These are phyloP conservation scores for Oreochromis tanganicae DNA, from an alignment of 2,113 vertebrate species.

Conservation along the genomic window DNA sequence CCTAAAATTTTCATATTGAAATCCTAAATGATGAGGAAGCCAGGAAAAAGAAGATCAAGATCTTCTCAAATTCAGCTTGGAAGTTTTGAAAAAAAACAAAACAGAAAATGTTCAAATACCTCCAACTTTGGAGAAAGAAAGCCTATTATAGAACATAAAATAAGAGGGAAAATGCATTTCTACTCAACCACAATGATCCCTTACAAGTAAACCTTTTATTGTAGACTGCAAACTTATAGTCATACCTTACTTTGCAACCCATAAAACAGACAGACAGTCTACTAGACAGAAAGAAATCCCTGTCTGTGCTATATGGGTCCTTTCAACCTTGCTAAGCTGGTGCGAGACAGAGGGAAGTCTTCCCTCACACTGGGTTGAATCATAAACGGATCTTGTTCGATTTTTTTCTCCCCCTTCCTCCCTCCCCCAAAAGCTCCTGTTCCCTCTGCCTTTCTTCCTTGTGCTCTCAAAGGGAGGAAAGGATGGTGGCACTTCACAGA, in stretches of 20 bases:
- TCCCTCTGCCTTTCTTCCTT: slow-evolving; percentile 54
- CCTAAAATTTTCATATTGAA: not conserved
- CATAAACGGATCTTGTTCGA: slow-evolving; percentile 74
- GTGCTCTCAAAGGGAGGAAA: slow-evolving; percentile 57
- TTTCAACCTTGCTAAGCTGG: slow-evolving; percentile 53
- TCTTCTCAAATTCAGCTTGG: not conserved
- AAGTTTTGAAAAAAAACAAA: not conserved
- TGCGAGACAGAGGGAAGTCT: slow-evolving; percentile 64
- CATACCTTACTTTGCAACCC: not conserved
- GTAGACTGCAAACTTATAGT: not conserved
- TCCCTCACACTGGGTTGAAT: slow-evolving; percentile 56
- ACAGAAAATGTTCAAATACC: not conserved
- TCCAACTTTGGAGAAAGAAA: not conserved
- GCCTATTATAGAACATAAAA: not conserved
- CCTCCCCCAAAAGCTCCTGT: slow-evolving; percentile 42
- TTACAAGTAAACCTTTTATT: not conserved
- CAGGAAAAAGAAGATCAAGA: not conserved
- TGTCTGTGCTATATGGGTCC: slow-evolving; percentile 14
- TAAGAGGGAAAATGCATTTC: not conserved
- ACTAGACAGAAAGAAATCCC: slow-evolving; percentile 22
- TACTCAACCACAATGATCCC: not conserved
- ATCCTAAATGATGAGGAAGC: not conserved
- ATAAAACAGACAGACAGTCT: not conserved
- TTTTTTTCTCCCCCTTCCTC: slow-evolving; percentile 37
- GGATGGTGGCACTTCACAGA: slow-evolving; percentile 68